Conservation (phyloP, 2,797 vertebrate genomes). For the Clamator glandarius region DNA sequence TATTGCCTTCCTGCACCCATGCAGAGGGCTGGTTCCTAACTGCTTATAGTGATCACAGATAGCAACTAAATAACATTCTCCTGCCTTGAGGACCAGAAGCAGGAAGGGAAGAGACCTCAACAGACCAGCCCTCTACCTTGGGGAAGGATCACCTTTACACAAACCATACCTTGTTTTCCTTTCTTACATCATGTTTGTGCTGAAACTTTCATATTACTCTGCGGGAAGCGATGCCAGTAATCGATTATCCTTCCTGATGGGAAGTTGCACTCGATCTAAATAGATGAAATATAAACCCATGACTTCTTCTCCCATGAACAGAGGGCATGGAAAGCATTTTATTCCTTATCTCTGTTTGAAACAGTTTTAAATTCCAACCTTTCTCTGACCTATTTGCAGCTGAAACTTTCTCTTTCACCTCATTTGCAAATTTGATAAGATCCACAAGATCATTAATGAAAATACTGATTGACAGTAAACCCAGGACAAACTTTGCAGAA, state of each 20-base stretch:
- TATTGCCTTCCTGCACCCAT: background rate
- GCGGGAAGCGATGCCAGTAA: fast-evolving
- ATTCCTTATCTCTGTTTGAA: background rate
- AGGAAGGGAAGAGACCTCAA: background rate
- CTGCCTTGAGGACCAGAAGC: background rate
- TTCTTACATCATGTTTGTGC: background rate
- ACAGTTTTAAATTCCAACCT: background rate
- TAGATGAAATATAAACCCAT: background rate
- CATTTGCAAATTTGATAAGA: background rate
- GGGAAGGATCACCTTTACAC: background rate
- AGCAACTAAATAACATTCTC: background rate
- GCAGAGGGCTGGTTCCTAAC: background rate
- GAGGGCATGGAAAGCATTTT: background rate
- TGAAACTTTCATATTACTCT: background rate
- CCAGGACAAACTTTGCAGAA: background rate
- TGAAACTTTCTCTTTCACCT: background rate
- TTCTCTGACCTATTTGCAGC: background rate
- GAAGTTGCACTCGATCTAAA: background rate
- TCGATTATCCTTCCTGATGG: background rate
- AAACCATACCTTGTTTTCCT: background rate
- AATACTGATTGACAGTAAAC: background rate
- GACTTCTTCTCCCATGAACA: background rate
- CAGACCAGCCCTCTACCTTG: background rate
- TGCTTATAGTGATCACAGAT: background rate
- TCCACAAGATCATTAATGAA: background rate